A percentile compares a stretch with the other conserved stretches of the same genome.
These are phyloP conservation scores for Bagarius yarrelli DNA, from an alignment of 2,113 vertebrate species.

Conservation along the genomic window DNA sequence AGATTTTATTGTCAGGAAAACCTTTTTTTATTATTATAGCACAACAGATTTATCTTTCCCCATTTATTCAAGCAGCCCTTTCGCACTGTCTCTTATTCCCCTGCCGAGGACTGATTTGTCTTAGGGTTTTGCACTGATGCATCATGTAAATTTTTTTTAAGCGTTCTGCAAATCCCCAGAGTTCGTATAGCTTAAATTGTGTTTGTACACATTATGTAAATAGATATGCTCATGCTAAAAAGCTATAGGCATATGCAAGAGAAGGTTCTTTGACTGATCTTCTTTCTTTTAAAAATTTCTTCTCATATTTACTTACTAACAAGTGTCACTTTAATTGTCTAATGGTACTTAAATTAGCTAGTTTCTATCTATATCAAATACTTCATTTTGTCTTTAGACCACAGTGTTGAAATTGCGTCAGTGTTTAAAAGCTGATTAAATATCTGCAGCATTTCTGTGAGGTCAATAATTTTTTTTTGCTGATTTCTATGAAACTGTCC, in stretches of 20 bases:
- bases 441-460: not conserved
- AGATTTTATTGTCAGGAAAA: not conserved
- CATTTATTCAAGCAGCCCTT: not conserved
- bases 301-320: not conserved
- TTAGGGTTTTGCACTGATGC: slow-evolving; percentile 46
- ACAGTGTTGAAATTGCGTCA: not conserved
- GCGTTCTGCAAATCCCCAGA: not conserved
- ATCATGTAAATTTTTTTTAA: slow-evolving; percentile 40
- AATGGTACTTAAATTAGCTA: not conserved
- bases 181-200: slow-evolving; percentile 28
- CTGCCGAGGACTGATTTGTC: not conserved
- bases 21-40: not conserved
- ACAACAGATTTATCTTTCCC: not conserved
- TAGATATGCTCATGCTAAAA: slow-evolving; percentile 6
- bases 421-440: not conserved
- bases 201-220: slow-evolving; percentile 16
- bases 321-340: not conserved
- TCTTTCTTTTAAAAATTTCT: not conserved
- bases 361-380: not conserved
- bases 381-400: not conserved
- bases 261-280: not conserved
- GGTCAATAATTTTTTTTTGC: not conserved
- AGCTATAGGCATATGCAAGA: not conserved
- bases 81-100: not conserved
- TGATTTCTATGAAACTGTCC: not conserved